Base-by-base conservation (phyloP, 2,797 vertebrate species). In the Anguilla obscura region DNA sequence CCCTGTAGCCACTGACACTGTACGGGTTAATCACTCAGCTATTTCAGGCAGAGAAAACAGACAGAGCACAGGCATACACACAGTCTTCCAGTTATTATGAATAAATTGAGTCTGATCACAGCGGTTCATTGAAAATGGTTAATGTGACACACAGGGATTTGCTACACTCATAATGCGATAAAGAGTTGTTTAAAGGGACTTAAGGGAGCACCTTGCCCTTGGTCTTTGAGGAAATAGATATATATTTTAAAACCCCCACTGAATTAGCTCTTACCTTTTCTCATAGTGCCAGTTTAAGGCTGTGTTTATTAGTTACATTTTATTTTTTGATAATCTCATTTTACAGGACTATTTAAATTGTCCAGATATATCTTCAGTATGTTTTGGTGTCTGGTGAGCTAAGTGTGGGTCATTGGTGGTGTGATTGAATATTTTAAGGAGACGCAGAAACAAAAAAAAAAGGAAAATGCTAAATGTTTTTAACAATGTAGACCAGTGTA, bases 181-280 rank as follows among this genome's bases (percentile, higher is more conserved):
- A 27, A 1, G 80, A 89, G 89, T 89, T 90, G 91, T 91, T 92
- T 91, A 93, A 94, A 92, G 33, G 85, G 89, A 50, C 92, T 76
- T 86, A 0, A 0, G 90, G 93, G 93, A 91, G 48, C 0, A 0
- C 74, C 86, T 87, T 48, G 85, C 83, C 10, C 82, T 56, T 30
- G 40, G 76, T 87, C 69, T 87, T 50, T 52, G 45, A 87, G 45
- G 54, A 82, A 82, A 82, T 87, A 36, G 50, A 87, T 82, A 87
- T 71, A 30, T 48, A 50, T 58, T 71, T 60, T 60, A 56, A 27
- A n/a, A 54, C 71, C 71, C 56, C 7, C 76, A 54, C 33, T 21
- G 54, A 60, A 82, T 52, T 86, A 48, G 24, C 79, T 82, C 45
- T 8, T 82, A 50, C 45, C 40, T 14, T 48, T 24, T 48, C 45